Base-by-base conservation (phyloP, 2,888 invertebrate species). In the Brassicogethes aeneus region DNA sequence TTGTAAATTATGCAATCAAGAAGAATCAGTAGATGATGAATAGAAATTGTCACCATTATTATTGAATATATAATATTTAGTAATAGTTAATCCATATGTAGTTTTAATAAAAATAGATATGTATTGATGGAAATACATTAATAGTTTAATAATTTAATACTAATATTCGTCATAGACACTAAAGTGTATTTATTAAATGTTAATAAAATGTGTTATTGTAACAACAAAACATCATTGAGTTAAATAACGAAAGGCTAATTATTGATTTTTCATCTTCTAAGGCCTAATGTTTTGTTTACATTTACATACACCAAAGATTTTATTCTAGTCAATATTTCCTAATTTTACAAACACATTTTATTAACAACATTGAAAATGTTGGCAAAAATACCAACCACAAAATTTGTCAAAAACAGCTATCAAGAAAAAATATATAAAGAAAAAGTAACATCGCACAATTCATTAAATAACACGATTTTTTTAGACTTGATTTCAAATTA, bases 1-100 rank as follows among this genome's bases (percentile, higher is more conserved):
- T 69, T 69, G 63, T 69, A 67, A 65, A 61, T 59, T 58, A 61
- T 63, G 59, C 63, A 65, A 64, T 64, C 64, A 64, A 57, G 53
- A 51, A 48, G 55, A 56, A 61, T 59, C 55, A 60, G 57, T 62
- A 62, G 61, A 51, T 49, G 56, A 54, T 55, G 56, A 53, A 53
- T 58, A 60, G 57, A 50, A 53, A 38, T 61, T 59, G 62, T 65
- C 64, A 65, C 60, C 62, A 64, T 64, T 65, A 65, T 61, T 63
- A 64, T 60, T 59, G 58, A 65, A 62, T 61, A 63, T 60, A 64
- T 62, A n/a, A n/a, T n/a, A 63, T 64, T 60, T 64, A 65, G 62
- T 56, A 55, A 66, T 66, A 67, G 66, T 65, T 65, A 62, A 66
- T 55, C 62, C 63, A 59, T 66, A 63, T 48, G 62, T 67, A 67